Percentiles rank a stretch among this genome's conserved stretches.
phyloP scores from a whole-genome alignment of 2,113 vertebrate species.

The Bos indicus region DNA sequence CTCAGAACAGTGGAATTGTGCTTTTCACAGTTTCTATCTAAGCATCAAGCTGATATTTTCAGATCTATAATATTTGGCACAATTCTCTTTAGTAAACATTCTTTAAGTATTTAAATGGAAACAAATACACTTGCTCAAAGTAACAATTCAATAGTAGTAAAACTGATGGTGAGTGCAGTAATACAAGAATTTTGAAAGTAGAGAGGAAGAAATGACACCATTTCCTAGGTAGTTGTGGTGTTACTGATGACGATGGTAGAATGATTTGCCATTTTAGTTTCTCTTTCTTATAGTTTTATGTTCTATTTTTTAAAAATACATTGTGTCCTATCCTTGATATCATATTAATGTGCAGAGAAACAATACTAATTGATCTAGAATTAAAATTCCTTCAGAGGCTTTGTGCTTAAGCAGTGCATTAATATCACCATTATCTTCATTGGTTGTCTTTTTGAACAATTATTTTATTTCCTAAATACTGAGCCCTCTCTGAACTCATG shows the following conservation, averaged over 20 bases:
- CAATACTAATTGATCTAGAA: background rate
- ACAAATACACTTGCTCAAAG: background rate
- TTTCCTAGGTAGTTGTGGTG: background rate
- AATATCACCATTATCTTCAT: background rate
- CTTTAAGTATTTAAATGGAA: background rate
- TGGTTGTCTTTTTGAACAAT: background rate
- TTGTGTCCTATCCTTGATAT: background rate
- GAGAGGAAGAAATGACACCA: background rate
- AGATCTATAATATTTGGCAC: background rate
- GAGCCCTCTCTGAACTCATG: background rate
- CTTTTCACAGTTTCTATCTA: background rate
- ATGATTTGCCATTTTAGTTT: background rate
- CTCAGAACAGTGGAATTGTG: background rate
- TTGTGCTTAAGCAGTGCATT: background rate
- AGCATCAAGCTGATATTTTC: background rate
- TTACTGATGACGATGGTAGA: background rate
- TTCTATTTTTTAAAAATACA: background rate
- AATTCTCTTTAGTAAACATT: background rate
- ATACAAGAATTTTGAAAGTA: background rate
- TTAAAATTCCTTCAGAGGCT: background rate
- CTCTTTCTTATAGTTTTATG: background rate
- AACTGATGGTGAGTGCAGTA: background rate
- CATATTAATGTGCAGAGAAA: background rate
- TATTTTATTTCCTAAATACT: constrained; percentile 7
- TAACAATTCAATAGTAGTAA: background rate